phyloP scores from a whole-genome alignment of 2,113 vertebrate genomes.

The Tachysurus vachellii region DNA sequence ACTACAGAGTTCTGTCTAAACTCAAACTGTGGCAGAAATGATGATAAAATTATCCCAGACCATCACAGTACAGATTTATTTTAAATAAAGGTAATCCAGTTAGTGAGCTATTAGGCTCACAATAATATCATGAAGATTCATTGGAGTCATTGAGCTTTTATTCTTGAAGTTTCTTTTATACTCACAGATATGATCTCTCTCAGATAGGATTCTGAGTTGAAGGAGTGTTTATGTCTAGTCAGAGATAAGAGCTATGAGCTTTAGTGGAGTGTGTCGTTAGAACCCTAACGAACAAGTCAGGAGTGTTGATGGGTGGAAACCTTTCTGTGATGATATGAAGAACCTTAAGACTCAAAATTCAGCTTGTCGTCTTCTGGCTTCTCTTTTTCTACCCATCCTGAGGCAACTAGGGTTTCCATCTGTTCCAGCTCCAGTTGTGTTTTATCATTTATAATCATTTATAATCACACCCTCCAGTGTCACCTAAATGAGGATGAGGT shows the following conservation, averaged over 20 bases:
- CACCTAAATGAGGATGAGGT: too few species aligned
- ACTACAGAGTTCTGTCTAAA: too few species aligned
- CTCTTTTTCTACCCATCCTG: too few species aligned
- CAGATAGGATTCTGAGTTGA: too few species aligned
- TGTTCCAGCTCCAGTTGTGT: too few species aligned
- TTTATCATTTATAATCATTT: too few species aligned
- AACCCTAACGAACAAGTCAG: not conserved
- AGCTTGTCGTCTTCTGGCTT: too few species aligned
- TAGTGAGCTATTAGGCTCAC: not conserved
- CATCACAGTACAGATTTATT: not conserved
- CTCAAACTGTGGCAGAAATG: not conserved
- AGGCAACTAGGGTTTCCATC: too few species aligned
- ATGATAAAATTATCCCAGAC: not conserved
- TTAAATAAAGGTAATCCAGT: not conserved
- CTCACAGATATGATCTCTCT: not conserved
- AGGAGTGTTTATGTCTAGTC: too few species aligned
- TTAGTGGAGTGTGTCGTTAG: not conserved
- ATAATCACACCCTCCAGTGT: too few species aligned
- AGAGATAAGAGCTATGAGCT: too few species aligned
- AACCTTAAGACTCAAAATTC: not conserved
- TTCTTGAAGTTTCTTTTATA: not conserved
- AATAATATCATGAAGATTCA: not conserved
- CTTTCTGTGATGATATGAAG: not conserved
- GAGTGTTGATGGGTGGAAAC: too few species aligned
- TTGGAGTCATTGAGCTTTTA: not conserved